These are phyloP conservation scores for Crematogaster levior DNA, from an alignment of 2,888 invertebrate genomes.

Conservation along the genomic window DNA sequence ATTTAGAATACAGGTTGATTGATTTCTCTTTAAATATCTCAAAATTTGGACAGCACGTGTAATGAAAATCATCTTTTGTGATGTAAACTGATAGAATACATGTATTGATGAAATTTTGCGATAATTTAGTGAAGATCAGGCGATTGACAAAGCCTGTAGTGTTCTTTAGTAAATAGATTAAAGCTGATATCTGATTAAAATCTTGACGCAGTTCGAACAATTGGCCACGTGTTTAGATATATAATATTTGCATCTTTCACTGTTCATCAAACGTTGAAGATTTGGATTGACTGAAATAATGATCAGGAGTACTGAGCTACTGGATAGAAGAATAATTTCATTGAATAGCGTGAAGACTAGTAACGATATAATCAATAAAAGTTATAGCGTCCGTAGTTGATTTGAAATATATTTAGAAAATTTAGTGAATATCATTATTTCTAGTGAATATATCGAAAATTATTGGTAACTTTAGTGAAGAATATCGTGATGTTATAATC, in stretches of 20 bases:
- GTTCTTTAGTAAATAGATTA: constrained; percentile 26
- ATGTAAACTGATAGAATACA: constrained; percentile 14
- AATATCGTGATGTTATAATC: constrained; percentile 57
- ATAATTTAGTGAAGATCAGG: constrained; percentile 33
- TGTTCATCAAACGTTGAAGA: constrained; percentile 27
- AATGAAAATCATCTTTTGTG: neutral
- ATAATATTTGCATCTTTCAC: constrained; percentile 32
- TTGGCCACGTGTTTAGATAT: constrained; percentile 66
- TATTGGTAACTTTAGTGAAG: constrained; percentile 57
- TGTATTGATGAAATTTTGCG: neutral
- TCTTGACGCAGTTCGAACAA: constrained; percentile 50
- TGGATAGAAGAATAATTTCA: constrained; percentile 32
- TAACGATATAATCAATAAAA: constrained; percentile 43
- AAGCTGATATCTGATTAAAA: constrained; percentile 54
- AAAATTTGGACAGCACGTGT: constrained; percentile 53
- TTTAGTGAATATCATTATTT: constrained; percentile 65
- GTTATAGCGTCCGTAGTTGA: constrained; percentile 60
- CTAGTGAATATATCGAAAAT: constrained; percentile 66
- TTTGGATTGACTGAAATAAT: constrained; percentile 20
- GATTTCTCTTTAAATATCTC: constrained; percentile 10
- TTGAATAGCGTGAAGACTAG: constrained; percentile 8
- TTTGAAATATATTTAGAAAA: constrained; percentile 65
- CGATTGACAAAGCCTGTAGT: constrained; percentile 31
- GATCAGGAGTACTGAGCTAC: constrained; percentile 26
- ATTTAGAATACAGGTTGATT: constrained; percentile 13